Evolutionary conservation across 2,888 invertebrate genomes (phyloP).

Genomic region (Campoletis raptor): DNA sequence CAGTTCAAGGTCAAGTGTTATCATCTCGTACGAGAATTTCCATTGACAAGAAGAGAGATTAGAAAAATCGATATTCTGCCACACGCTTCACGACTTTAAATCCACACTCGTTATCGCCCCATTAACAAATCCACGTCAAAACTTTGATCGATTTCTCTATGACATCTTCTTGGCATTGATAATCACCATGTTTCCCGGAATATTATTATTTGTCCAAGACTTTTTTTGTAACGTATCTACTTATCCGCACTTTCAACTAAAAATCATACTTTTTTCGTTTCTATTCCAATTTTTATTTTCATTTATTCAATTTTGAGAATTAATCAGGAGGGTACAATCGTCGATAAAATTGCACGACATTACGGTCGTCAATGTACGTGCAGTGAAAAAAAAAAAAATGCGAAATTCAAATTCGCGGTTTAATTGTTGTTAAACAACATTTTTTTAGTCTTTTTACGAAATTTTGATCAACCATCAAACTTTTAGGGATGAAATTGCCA

Average conservation of each 20-base stretch:
- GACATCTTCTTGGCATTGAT: neutral
- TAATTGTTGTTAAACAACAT: too few relatives aligned
- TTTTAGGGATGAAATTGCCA: too few relatives aligned
- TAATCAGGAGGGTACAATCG: too few relatives aligned
- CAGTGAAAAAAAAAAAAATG: too few relatives aligned
- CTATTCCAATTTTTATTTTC: neutral
- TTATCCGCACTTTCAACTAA: neutral
- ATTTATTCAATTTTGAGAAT: neutral
- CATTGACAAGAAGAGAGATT: slow-evolving; percentile 55
- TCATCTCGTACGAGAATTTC: slow-evolving; percentile 62
- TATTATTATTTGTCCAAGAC: neutral
- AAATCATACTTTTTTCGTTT: neutral
- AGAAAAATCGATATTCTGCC: slow-evolving; percentile 9
- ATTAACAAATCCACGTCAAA: neutral
- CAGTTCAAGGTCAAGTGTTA: slow-evolving; percentile 66
- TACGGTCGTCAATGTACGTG: too few relatives aligned
- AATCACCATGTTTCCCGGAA: neutral
- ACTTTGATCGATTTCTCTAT: neutral
- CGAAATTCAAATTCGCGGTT: too few relatives aligned
- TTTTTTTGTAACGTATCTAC: neutral
- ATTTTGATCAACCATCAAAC: too few relatives aligned
- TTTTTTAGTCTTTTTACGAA: too few relatives aligned
- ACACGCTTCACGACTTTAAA: slow-evolving; percentile 10
- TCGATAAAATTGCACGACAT: too few relatives aligned
- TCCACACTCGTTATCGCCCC: neutral